A percentile compares a stretch with the other conserved stretches of the same genome.
phyloP scores from a whole-genome alignment of 2,797 vertebrate genomes.

The Brotula barbata region DNA sequence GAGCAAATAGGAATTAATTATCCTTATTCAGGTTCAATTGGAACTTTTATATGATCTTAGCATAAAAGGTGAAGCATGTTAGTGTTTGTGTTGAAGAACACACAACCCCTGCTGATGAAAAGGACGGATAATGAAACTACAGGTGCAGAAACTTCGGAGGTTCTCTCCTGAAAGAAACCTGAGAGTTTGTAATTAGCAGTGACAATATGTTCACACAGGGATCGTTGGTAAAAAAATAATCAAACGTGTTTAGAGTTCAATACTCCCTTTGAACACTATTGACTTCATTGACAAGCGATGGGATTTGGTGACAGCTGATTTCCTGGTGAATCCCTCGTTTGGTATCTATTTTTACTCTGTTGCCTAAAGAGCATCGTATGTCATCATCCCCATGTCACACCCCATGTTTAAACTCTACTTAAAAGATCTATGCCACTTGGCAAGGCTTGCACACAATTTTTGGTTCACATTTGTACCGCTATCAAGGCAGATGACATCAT shows the following conservation, averaged over 20 bases:
- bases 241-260: not conserved
- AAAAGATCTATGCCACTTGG: not conserved
- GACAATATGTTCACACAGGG: not conserved
- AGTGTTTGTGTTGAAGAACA: not conserved
- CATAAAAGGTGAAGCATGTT: not conserved
- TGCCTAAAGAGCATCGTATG: not conserved
- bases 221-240: constrained; percentile 10
- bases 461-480: constrained; percentile 8
- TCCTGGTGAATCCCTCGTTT: constrained; percentile 2
- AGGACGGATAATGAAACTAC: not conserved
- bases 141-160: not conserved
- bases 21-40: not conserved
- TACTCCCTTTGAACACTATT: not conserved
- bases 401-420: not conserved
- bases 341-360: constrained; percentile 6
- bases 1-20: not conserved
- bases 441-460: not conserved
- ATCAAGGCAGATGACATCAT: constrained; percentile 33
- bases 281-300: not conserved
- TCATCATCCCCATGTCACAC: constrained; percentile 6
- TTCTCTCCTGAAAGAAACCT: not conserved
- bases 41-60: not conserved
- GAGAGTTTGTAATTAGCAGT: constrained; percentile 15
- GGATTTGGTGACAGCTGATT: not conserved
- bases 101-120: not conserved